Evolutionary conservation across 1,140 invertebrate genomes (phyloP).

Genomic region (Rhyacophila brunnea): DNA sequence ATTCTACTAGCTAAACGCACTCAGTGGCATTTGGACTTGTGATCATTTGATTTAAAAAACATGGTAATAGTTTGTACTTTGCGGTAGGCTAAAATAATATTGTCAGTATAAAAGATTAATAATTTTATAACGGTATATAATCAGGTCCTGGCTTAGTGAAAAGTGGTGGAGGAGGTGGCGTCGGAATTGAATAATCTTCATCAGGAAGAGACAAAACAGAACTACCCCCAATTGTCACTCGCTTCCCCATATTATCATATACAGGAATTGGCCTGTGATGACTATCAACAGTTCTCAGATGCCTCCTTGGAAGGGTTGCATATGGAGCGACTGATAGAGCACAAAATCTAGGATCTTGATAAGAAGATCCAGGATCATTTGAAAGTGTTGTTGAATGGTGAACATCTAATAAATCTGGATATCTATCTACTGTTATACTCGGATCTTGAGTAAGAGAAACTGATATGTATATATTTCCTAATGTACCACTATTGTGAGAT

Average conservation of each 20-base stretch:
- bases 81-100: too few relatives aligned
- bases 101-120: too few relatives aligned
- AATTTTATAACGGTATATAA: conserved; percentile 24
- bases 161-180: conserved; percentile 27
- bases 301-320: conserved; percentile 29
- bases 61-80: too few relatives aligned
- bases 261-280: background rate
- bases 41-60: too few relatives aligned
- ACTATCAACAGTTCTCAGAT: background rate
- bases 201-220: conserved; percentile 34
- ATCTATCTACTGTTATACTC: conserved; percentile 43
- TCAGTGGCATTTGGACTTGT: too few relatives aligned
- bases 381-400: background rate
- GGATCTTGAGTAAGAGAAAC: conserved; percentile 39
- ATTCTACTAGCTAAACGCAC: too few relatives aligned
- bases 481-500: conserved; percentile 34
- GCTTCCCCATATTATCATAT: conserved; percentile 37
- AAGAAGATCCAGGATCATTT: background rate
- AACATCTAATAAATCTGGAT: conserved; percentile 46
- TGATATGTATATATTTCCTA: conserved; percentile 54
- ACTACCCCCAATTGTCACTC: conserved; percentile 49
- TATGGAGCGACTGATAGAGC: conserved; percentile 22
- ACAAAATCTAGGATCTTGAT: conserved; percentile 17
- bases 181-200: conserved; percentile 20
- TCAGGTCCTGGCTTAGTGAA: conserved; percentile 24